Percentiles rank a stretch among this genome's conserved stretches.
These are phyloP conservation scores for Ectobius pallidus DNA, from an alignment of 2,888 invertebrate species.

Conservation along the genomic window DNA sequence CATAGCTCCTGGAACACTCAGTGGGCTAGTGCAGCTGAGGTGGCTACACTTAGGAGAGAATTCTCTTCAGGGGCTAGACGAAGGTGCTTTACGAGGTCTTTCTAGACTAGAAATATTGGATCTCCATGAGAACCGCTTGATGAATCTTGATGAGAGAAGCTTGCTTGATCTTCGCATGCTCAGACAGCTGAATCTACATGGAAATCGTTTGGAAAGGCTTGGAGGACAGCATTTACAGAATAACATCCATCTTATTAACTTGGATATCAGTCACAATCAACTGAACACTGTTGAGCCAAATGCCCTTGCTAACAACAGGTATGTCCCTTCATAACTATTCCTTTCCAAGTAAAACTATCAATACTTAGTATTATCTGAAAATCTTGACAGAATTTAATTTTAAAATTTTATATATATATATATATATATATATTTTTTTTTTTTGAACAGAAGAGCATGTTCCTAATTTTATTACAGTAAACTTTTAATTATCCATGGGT, in stretches of 20 bases:
- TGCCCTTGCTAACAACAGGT: conserved; percentile 62
- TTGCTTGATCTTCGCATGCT: conserved; percentile 62
- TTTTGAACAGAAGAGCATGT: too few relatives aligned
- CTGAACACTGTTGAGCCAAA: conserved; percentile 70
- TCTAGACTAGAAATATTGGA: conserved; percentile 72
- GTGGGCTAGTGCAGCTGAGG: conserved; percentile 69
- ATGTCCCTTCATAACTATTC: not conserved
- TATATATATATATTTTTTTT: too few relatives aligned
- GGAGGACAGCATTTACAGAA: conserved; percentile 72
- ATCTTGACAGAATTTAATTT: too few relatives aligned
- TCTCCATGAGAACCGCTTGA: conserved; percentile 69
- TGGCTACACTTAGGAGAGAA: conserved; percentile 76
- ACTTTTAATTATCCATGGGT: too few relatives aligned
- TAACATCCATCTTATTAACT: conserved; percentile 64
- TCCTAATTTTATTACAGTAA: too few relatives aligned
- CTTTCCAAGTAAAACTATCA: too few relatives aligned
- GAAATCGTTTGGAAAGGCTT: conserved; percentile 75
- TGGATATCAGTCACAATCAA: conserved; percentile 79
- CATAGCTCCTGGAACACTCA: conserved; percentile 68
- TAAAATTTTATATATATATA: too few relatives aligned
- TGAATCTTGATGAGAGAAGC: conserved; percentile 40
- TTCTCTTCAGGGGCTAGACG: conserved; percentile 71
- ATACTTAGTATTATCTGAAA: too few relatives aligned
- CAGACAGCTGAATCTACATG: conserved; percentile 73
- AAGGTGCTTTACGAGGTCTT: conserved; percentile 72